Conservation (phyloP, 2,113 vertebrate species). For the Eublepharis macularius region DNA sequence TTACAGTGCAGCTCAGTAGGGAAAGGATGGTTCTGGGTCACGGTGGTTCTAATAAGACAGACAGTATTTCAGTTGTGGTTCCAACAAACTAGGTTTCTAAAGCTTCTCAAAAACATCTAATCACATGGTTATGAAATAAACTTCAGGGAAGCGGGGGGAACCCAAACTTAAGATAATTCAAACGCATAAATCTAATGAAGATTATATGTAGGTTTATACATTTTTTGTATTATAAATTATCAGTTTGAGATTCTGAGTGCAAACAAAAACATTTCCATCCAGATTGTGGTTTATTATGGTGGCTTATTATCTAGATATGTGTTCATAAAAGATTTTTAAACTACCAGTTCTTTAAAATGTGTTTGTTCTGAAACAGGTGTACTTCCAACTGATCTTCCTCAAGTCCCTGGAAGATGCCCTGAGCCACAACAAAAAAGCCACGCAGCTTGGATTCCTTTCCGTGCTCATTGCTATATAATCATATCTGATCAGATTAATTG, state of each 20-base stretch:
- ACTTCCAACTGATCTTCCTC: constrained; percentile 84
- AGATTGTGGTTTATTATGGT: background rate
- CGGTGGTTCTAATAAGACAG: too few species aligned
- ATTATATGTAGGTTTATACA: background rate
- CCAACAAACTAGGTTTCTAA: background rate
- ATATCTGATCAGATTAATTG: constrained; percentile 74
- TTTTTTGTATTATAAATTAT: background rate
- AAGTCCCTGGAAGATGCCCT: constrained; percentile 89
- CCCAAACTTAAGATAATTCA: background rate
- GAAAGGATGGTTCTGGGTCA: too few species aligned
- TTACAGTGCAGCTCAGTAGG: too few species aligned
- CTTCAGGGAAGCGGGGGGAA: too few species aligned
- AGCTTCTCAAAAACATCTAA: background rate
- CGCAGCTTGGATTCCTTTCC: constrained; percentile 88
- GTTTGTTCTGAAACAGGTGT: constrained; percentile 64
- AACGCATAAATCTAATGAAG: background rate
- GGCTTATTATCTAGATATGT: background rate
- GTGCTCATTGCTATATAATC: constrained; percentile 88
- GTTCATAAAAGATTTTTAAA: background rate
- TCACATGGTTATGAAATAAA: background rate
- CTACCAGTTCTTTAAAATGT: background rate
- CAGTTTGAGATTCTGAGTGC: background rate
- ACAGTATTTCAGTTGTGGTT: too few species aligned
- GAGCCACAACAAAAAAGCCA: constrained; percentile 58
- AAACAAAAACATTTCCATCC: background rate